Base-by-base conservation (phyloP, 1,140 invertebrate genomes). In the Macrostomum lignano region DNA sequence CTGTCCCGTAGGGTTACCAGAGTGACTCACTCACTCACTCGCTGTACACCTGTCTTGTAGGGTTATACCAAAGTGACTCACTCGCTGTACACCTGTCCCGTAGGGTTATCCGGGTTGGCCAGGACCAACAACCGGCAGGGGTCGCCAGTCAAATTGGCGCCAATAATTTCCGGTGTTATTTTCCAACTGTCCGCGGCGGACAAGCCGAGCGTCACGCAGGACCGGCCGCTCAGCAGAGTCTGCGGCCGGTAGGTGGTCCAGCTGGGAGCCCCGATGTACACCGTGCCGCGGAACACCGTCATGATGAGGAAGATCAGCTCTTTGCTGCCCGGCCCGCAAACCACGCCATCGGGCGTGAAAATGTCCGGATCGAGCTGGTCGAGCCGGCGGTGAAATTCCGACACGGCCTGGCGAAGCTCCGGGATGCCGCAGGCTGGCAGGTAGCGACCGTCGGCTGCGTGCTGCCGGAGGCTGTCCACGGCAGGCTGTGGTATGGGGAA, bases 211-310 rank as follows among this genome's bases (percentile, higher is more conserved):
- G n/a, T n/a, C n/a, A n/a, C n/a, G n/a, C n/a, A n/a, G n/a, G n/a
- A n/a, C n/a, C n/a, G 45, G 3, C 40, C 33, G 6, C 44, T 35
- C 11, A 55, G 34, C 17, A 40, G 36, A 1, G 43, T 41, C 40
- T 55, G 52, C 1, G 50, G 48, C 24, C 40, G 38, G 30, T 54
- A 54, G 1, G 51, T 50, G 6, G 51, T 48, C 50, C 51, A 52
- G 0, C 48, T 45, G 0, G 51, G 51, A n/a, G n/a, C n/a, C 10
- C 4, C 7, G 14, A 14, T 14, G 36, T 10, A 14, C 20, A 30
- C 40, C 52, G 50, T 48, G 42, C 52, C 52, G 33, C 46, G 42
- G 39, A 55, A 56, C 21, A 54, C 41, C 28, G 38, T 45, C 28
- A 51, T 31, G 1, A 52, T 39, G 1, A 51, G 42, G 35, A 45